Evolutionary conservation across 2,888 invertebrate species (phyloP).

Genomic region (Standfussiana lucernea): DNA sequence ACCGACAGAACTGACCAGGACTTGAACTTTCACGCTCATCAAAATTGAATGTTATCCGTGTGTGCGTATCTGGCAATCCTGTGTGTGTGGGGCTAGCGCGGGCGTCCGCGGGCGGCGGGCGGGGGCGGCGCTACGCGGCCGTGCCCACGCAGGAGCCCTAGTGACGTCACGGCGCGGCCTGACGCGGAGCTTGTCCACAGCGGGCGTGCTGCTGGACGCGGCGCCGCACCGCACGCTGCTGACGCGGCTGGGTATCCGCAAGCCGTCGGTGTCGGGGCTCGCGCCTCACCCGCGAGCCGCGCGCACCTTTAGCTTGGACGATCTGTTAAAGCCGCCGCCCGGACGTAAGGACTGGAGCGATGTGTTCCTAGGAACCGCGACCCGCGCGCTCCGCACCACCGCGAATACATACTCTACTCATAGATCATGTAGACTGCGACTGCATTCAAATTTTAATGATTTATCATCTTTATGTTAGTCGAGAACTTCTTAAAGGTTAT

Average conservation of each 20-base stretch:
- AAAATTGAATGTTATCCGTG: conserved; percentile 48
- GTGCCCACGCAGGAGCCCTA: conserved; percentile 64
- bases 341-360: conserved; percentile 93
- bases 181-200: conserved; percentile 88
- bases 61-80: conserved; percentile 79
- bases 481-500: conserved; percentile 23
- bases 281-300: conserved; percentile 93
- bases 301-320: conserved; percentile 96
- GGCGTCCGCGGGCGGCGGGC: conserved; percentile 66
- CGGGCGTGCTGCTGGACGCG: conserved; percentile 85
- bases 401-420: conserved; percentile 54
- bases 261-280: conserved; percentile 96
- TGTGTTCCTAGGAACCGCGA: conserved; percentile 75
- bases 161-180: conserved; percentile 58
- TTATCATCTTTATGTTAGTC: conserved; percentile 35
- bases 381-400: conserved; percentile 83
- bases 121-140: conserved; percentile 70
- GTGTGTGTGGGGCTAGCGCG: conserved; percentile 79
- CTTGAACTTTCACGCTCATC: conserved; percentile 54
- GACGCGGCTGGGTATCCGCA: conserved; percentile 96
- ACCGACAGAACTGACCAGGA: conserved; percentile 50
- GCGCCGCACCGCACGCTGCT: conserved; percentile 93
- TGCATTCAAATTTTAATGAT: conserved; percentile 40
- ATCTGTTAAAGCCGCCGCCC: conserved; percentile 95
- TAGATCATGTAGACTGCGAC: conserved; percentile 51